Conservation (phyloP, 2,113 vertebrate genomes). For the Halcyon malimbica region DNA sequence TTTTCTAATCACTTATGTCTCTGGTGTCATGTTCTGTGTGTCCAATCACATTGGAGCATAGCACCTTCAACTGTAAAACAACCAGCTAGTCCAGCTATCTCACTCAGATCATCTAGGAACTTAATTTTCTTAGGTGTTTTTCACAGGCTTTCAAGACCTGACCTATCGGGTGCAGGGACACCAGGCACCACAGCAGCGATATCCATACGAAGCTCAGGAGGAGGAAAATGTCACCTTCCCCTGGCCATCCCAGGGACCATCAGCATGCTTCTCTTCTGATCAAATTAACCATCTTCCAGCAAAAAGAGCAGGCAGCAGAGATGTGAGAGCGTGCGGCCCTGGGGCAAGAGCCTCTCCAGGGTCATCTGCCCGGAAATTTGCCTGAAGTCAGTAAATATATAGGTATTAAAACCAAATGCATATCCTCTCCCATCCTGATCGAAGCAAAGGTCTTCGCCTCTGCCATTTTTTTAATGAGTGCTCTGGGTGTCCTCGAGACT, state of each 20-base stretch:
- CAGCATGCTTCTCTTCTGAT: neutral
- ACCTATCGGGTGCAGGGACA: neutral
- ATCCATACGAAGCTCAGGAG: rapidly evolving
- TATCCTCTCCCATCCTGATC: neutral
- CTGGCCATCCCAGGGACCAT: neutral
- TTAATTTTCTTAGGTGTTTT: neutral
- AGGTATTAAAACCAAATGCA: conserved; percentile 9
- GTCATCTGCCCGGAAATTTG: neutral
- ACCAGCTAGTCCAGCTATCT: neutral
- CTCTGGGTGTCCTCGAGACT: conserved; percentile 1
- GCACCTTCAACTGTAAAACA: neutral
- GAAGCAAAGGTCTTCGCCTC: conserved; percentile 3
- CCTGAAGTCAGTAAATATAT: neutral
- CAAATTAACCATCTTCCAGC: neutral
- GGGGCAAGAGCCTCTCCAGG: neutral
- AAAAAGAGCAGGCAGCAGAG: neutral
- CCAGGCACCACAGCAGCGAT: rapidly evolving
- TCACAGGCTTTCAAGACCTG: neutral
- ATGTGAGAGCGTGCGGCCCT: neutral
- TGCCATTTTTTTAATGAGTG: neutral
- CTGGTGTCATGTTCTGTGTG: neutral
- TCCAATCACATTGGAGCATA: neutral
- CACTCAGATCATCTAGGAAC: neutral
- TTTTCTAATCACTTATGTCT: neutral
- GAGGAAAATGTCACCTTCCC: neutral